Evolutionary conservation across 2,797 vertebrate genomes (phyloP), one percentile per base, ranked within the genome.

Genomic region (Diceros bicornis): DNA sequence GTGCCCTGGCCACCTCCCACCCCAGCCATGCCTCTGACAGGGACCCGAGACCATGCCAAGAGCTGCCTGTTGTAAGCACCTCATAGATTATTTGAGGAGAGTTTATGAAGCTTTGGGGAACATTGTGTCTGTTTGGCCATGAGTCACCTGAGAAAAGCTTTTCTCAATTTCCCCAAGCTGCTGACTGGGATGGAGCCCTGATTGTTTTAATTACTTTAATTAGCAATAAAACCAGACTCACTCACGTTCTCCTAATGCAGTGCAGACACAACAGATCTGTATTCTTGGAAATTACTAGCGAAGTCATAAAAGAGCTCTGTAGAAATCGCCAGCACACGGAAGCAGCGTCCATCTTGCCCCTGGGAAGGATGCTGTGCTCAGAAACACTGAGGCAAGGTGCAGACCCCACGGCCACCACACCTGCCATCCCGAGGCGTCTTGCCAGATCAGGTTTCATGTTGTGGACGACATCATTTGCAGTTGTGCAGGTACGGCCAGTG

Each of bases 401-500:
- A 25, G 72, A 59, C 2, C 64, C 17, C 12, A n/a, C 41, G 17
- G 0, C 59, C 0, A 0, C 41, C 7, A 18, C 0, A 0, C 5
- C 69, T 16, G 61, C 16, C 6, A 18, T 1, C 4, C 0, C 29
- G 6, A 23, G 7, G 25, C 16, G 17, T 20, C 23, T 1, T 8
- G 13, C 57, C 4, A 10, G 57, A 4, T 50, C 4, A 2, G 1
- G 13, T 55, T 9, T 3, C 55, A 14, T 0, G 44, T 10, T 0
- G 0, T 12, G 59, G 11, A 0, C 14, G 16, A 0, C 17, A 7
- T 59, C 55, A 8, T 7, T 6, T 25, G 66, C 7, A 7, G 7
- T 12, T 14, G 4, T 14, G 78, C 4, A 27, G 57, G 64, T 16
- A 11, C n/a, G 29, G 18, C n/a, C 32, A 3, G 6, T 20, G 23